Evolutionary conservation across 2,888 invertebrate species (phyloP), one percentile per base, ranked within the genome.

Genomic region (Protonemura montana): DNA sequence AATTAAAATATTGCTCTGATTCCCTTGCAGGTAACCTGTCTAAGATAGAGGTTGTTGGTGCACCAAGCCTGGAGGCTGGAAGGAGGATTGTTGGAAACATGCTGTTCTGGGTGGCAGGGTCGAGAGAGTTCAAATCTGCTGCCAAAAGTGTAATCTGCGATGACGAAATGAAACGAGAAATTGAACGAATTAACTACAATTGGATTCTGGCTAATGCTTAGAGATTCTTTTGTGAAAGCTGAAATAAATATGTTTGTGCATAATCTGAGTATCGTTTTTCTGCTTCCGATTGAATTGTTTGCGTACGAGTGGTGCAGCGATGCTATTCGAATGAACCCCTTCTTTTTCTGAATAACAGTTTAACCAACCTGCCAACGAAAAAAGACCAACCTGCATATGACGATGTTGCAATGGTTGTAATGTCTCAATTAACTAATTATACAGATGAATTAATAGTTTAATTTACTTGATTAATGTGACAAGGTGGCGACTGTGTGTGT

Each of bases 101-200:
- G 28, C 86, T 85, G 41, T 87, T 78, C 86, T 86, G 85, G 76
- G 59, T 86, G 77, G 27, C 76, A 6, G 76, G 59, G 26, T 59
- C 29, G 27, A 27, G 28, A 10, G 28, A 59, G 59, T 42, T 84
- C 59, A 5, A 5, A 26, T 28, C 42, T 0, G 16, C 28, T 5
- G 26, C 42, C 21, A 13, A 26, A 10, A 25, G 27, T 3, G 76
- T 26, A 7, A 28, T 13, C 76, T 84, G 84, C 59, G 76, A 84
- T 21, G 28, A 81, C 3, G 59, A 59, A 59, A 13, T 21, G 16
- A 59, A 59, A 21, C 16, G 16, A 10, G 59, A 59, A 21, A 59
- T 59, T 21, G 59, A 59, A 59, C 59, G 59, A 21, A 59, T 59
- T 1, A 59, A 2, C 59, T 59, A 59, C 59, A 59, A 59, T 21